A percentile compares a stretch with the other conserved stretches of the same genome.
Conservation (phyloP, 2,113 vertebrate genomes). For the Corythaixoides concolor region DNA sequence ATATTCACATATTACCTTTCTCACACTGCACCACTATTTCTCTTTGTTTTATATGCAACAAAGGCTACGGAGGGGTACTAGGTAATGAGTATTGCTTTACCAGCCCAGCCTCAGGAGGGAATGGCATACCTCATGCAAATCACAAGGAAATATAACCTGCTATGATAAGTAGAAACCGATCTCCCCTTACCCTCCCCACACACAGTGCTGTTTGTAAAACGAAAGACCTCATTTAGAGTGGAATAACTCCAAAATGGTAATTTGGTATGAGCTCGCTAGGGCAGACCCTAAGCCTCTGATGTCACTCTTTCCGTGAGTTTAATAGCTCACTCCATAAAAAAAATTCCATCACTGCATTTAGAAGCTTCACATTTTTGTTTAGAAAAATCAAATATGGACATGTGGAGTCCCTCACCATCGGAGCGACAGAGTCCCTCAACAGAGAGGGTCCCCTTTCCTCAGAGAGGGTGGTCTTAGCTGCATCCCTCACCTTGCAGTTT, state of each 20-base stretch:
- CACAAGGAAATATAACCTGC: constrained; percentile 10
- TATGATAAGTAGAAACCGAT: neutral
- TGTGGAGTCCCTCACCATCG: rapidly evolving
- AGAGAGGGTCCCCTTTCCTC: neutral
- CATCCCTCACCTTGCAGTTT: neutral
- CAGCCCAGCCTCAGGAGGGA: neutral
- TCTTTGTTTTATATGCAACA: constrained; percentile 16
- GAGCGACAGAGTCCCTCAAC: neutral
- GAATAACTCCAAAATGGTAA: neutral
- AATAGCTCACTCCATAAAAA: neutral
- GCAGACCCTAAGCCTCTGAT: neutral
- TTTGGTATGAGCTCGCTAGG: neutral
- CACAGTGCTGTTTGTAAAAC: neutral
- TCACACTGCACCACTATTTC: neutral
- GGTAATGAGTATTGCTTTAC: neutral
- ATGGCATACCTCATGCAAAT: neutral
- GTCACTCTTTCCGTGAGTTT: neutral
- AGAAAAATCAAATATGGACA: neutral
- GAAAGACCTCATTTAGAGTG: neutral
- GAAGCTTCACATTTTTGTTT: neutral
- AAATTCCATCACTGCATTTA: neutral
- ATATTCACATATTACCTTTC: neutral
- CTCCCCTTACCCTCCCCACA: neutral
- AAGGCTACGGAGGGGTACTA: neutral
- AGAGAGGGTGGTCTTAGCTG: neutral